These are phyloP conservation scores for Sinonovacula constricta DNA, from an alignment of 1,140 invertebrate genomes.

Conservation along the genomic window DNA sequence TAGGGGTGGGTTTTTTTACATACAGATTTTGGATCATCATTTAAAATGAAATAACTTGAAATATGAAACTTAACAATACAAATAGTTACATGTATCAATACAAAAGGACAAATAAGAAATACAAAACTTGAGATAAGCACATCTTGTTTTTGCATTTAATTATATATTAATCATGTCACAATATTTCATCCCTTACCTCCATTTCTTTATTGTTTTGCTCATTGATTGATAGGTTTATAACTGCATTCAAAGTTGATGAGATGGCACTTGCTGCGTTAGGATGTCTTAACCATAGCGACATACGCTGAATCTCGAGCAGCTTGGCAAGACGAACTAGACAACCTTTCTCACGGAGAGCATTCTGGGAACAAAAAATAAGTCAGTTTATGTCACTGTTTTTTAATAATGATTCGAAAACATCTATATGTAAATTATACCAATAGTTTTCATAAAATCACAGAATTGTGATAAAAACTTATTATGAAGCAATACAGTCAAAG, in stretches of 20 bases:
- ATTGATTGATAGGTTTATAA: slow-evolving; percentile 81
- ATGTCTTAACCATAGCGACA: slow-evolving; percentile 62
- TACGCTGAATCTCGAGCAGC: slow-evolving; percentile 72
- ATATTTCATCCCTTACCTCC: slow-evolving; percentile 74
- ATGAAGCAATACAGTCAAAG: too few species aligned
- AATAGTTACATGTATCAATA: too few species aligned
- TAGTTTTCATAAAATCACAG: too few species aligned
- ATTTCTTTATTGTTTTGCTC: slow-evolving; percentile 80
- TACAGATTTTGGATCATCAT: too few species aligned
- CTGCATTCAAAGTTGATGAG: slow-evolving; percentile 78
- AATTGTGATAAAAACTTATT: too few species aligned
- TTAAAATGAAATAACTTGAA: too few species aligned
- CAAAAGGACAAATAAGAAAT: too few species aligned
- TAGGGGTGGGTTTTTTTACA: too few species aligned
- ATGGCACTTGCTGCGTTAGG: slow-evolving; percentile 71
- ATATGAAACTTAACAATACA: too few species aligned
- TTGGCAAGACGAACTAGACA: slow-evolving; percentile 79
- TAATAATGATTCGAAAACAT: too few species aligned
- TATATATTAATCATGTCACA: slow-evolving; percentile 1
- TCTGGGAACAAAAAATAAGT: slow-evolving; percentile 73
- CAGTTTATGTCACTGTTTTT: too few species aligned
- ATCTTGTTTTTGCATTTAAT: not conserved
- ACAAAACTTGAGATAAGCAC: not conserved
- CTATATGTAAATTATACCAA: too few species aligned
- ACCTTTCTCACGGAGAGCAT: slow-evolving; percentile 81